Conservation (phyloP, 2,113 vertebrate genomes). For the Plecturocebus donacophilus region DNA sequence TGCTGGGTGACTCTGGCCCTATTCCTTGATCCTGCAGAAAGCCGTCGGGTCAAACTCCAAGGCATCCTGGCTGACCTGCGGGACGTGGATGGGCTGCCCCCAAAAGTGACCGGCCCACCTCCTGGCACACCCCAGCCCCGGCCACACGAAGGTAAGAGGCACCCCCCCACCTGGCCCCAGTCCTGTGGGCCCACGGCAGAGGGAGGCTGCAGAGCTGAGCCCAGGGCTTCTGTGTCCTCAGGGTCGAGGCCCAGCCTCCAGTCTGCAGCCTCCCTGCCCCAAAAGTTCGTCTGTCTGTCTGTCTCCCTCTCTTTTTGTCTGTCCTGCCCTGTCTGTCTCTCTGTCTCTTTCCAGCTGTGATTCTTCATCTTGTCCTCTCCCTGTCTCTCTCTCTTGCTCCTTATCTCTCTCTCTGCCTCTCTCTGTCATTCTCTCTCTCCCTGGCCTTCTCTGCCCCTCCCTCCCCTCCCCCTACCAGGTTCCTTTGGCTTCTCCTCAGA, state of each 20-base stretch:
- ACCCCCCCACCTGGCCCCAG: background rate
- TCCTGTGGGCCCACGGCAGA: background rate
- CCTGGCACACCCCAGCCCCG: constrained; percentile 88
- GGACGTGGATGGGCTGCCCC: constrained; percentile 85
- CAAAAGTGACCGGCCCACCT: constrained; percentile 86
- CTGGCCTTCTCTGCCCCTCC: constrained; percentile 20
- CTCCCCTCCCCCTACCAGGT: constrained; percentile 83
- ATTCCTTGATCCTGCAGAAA: constrained; percentile 80
- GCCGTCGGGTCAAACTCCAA: constrained; percentile 91
- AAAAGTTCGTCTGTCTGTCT: constrained; percentile 78
- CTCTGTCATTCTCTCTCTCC: constrained; percentile 40
- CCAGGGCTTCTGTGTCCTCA: constrained; percentile 46
- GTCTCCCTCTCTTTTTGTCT: constrained; percentile 70
- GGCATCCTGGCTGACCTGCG: constrained; percentile 91
- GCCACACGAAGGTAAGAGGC: constrained; percentile 88
- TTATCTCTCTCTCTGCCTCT: constrained; percentile 34
- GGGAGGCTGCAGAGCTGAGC: constrained; percentile 63
- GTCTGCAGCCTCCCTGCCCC: constrained; percentile 73
- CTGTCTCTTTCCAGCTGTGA: constrained; percentile 67
- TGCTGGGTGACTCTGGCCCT: background rate
- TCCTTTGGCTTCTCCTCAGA: constrained; percentile 93
- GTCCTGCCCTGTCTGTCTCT: constrained; percentile 48
- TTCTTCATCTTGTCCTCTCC: constrained; percentile 56
- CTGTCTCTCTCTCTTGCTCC: constrained; percentile 19
- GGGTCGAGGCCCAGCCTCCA: constrained; percentile 51